These are phyloP conservation scores for Neoarius graeffei DNA, from an alignment of 2,113 vertebrate species.

Conservation along the genomic window DNA sequence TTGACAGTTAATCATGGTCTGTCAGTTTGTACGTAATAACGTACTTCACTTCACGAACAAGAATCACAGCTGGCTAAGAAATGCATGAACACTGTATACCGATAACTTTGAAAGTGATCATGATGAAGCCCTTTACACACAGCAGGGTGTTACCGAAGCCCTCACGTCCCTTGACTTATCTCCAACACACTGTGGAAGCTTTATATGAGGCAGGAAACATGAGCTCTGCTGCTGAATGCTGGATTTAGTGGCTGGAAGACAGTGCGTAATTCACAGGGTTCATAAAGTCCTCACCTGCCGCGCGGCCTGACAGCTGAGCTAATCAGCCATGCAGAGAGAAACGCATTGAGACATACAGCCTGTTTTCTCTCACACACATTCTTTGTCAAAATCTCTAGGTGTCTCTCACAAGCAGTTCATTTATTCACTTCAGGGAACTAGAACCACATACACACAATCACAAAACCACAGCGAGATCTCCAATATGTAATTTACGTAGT, in stretches of 20 bases:
- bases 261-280: conserved; percentile 18
- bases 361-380: neutral
- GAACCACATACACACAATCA: neutral
- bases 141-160: neutral
- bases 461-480: neutral
- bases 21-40: neutral
- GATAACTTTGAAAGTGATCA: neutral
- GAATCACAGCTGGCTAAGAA: neutral
- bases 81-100: neutral
- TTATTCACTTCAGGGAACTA: neutral
- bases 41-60: neutral
- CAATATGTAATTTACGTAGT: neutral
- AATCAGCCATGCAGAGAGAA: conserved; percentile 30
- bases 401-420: neutral
- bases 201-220: neutral
- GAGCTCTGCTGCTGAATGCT: conserved; percentile 4
- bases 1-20: neutral
- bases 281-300: conserved; percentile 41
- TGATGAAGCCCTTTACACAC: neutral
- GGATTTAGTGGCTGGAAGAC: conserved; percentile 14
- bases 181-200: neutral
- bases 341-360: conserved; percentile 4
- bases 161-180: neutral
- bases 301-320: conserved; percentile 15
- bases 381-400: neutral